Conservation (phyloP, 2,888 invertebrate species). For the Plemyria rubiginata region DNA sequence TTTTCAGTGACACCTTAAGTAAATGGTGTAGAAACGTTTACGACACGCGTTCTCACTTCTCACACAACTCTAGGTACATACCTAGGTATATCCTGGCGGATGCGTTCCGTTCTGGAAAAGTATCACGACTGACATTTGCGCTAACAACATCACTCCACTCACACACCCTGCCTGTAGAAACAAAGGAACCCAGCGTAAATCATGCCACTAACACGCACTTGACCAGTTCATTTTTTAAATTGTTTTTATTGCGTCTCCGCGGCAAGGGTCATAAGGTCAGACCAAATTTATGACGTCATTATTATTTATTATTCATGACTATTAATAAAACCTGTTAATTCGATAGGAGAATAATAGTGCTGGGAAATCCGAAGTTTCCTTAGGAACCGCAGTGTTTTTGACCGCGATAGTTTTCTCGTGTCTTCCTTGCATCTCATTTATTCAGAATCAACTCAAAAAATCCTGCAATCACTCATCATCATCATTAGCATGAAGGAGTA, state of each 20-base stretch:
- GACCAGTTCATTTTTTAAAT: conserved; percentile 18
- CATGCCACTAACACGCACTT: conserved; percentile 4
- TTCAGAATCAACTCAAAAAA: no score
- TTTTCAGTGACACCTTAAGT: no score
- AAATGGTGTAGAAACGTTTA: no score
- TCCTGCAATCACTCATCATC: no score
- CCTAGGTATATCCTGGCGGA: no score
- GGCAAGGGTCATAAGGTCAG: conserved; percentile 61
- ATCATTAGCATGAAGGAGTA: no score
- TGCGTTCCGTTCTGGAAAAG: no score
- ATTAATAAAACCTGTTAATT: conserved; percentile 39
- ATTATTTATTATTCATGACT: conserved; percentile 52
- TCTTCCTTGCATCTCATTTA: not conserved
- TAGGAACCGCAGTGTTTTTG: conserved; percentile 4
- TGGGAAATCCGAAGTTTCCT: conserved; percentile 45
- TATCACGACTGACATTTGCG: no score
- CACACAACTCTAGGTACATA: no score
- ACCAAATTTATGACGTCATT: conserved; percentile 52
- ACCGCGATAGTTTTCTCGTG: not conserved
- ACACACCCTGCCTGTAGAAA: no score
- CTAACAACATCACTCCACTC: no score
- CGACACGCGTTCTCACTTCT: no score
- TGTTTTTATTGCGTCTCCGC: conserved; percentile 50
- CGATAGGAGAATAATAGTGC: conserved; percentile 29
- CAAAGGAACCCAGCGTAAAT: conserved; percentile 5